These are phyloP conservation scores for Montipora sp. DNA, from an alignment of 64 coral and sea anemone species.

Conservation along the genomic window DNA sequence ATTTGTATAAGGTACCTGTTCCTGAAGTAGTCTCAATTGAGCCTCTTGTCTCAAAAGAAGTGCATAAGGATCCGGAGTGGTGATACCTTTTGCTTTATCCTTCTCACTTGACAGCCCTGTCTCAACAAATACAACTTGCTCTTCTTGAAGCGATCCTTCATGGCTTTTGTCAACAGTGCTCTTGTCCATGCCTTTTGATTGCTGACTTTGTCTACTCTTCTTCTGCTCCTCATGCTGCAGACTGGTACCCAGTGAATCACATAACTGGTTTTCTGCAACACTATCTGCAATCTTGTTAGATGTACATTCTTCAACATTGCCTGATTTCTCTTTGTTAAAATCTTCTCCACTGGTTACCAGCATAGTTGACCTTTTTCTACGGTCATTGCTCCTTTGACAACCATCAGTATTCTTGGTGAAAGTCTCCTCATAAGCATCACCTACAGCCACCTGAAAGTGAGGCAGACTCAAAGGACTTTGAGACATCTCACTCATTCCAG, in stretches of 20 bases:
- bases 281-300: not conserved
- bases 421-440: not conserved
- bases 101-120: not conserved
- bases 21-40: constrained; percentile 78
- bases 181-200: not conserved
- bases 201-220: not conserved
- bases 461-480: not conserved
- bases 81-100: not conserved
- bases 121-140: not conserved
- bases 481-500: not conserved
- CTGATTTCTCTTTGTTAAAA: not conserved
- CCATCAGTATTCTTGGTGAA: not conserved
- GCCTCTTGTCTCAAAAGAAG: constrained; percentile 78
- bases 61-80: constrained; percentile 67
- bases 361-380: too few species aligned
- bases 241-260: not conserved
- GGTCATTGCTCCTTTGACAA: not conserved
- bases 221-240: not conserved
- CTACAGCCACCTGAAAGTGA: not conserved
- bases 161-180: not conserved
- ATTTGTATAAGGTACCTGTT: constrained; percentile 57
- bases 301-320: not conserved
- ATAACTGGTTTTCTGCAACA: too few species aligned
- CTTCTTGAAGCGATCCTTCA: not conserved
- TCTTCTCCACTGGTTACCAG: not conserved